Conservation (phyloP, 2,888 invertebrate genomes). For the Horisme vitalbata region DNA sequence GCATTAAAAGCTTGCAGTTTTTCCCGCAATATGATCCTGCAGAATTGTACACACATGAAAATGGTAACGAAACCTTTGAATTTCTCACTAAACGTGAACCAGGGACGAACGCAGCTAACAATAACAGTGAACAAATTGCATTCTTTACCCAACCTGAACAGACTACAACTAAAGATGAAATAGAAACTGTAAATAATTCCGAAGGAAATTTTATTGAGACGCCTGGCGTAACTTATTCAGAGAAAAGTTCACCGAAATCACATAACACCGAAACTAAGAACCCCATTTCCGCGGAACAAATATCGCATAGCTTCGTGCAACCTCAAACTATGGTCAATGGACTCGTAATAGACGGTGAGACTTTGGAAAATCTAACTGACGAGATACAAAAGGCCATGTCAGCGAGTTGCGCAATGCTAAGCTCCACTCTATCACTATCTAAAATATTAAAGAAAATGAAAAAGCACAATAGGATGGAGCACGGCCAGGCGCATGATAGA, state of each 20-base stretch:
- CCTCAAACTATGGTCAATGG: constrained; percentile 17
- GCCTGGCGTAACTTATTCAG: constrained; percentile 1
- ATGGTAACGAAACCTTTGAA: too few species aligned
- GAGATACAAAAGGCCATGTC: constrained; percentile 5
- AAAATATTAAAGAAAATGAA: constrained; percentile 53
- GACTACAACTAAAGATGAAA: not conserved
- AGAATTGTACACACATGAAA: too few species aligned
- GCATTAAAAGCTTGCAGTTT: not conserved
- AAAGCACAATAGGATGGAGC: constrained; percentile 42
- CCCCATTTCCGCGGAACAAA: constrained; percentile 11
- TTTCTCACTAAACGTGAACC: not conserved
- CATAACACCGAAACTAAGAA: not conserved
- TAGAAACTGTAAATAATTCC: not conserved
- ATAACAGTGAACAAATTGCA: not conserved
- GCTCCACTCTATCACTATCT: constrained; percentile 49
- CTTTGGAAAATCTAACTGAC: not conserved
- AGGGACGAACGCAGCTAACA: not conserved
- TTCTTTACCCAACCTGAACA: not conserved
- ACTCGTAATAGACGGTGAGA: constrained; percentile 8
- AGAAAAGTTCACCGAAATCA: not conserved
- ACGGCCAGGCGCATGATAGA: constrained; percentile 24
- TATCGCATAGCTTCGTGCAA: constrained; percentile 19
- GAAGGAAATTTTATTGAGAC: not conserved
- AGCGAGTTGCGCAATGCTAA: constrained; percentile 14
- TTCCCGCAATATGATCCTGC: too few species aligned